Percentiles rank a stretch among this genome's conserved stretches.
Conservation (phyloP, 2,888 invertebrate species). For the Volucella inanis region DNA sequence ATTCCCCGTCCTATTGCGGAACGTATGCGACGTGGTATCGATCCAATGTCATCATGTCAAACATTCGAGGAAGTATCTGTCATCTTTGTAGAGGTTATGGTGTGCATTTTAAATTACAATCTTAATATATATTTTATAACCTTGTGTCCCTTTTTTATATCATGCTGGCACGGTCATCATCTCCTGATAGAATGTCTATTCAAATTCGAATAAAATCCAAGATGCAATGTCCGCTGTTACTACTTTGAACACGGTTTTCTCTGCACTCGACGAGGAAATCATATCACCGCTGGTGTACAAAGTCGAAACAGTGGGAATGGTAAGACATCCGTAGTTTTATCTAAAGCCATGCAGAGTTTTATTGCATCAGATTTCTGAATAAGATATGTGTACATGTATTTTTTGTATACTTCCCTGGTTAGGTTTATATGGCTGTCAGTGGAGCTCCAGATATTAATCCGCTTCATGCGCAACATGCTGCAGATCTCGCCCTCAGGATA, state of each 20-base stretch:
- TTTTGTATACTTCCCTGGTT: constrained; percentile 6
- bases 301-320: constrained; percentile 96
- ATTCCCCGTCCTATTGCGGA: constrained; percentile 94
- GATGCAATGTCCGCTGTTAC: constrained; percentile 91
- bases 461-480: constrained; percentile 90
- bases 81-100: constrained; percentile 81
- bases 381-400: constrained; percentile 2
- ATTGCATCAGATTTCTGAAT: constrained; percentile 43
- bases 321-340: constrained; percentile 77
- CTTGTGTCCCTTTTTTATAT: constrained; percentile 1
- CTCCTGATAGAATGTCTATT: constrained; percentile 78
- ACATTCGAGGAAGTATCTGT: constrained; percentile 84
- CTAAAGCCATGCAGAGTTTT: constrained; percentile 13
- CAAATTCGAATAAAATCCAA: constrained; percentile 80
- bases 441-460: constrained; percentile 92
- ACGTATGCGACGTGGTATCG: constrained; percentile 89
- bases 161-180: constrained; percentile 7
- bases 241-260: constrained; percentile 93
- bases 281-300: constrained; percentile 94
- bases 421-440: constrained; percentile 94
- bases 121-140: constrained; percentile 6
- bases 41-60: constrained; percentile 91
- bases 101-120: constrained; percentile 32
- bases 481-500: constrained; percentile 90
- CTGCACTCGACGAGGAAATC: constrained; percentile 92